A percentile compares a stretch with the other conserved stretches of the same genome.
These are phyloP conservation scores for Lymantria dispar DNA, from an alignment of 2,888 invertebrate genomes.

Conservation along the genomic window DNA sequence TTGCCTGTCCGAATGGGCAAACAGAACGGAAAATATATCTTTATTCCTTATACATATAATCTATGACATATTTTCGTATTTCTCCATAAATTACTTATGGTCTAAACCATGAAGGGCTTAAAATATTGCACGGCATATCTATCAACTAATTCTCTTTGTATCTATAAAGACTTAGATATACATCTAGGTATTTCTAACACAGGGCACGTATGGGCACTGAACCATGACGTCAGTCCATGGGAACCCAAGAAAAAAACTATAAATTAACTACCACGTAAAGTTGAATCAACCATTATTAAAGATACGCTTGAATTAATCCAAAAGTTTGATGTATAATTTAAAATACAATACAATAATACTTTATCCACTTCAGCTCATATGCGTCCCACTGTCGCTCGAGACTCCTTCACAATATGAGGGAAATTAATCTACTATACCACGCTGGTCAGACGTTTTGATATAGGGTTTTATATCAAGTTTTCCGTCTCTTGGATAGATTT, in stretches of 20 bases:
- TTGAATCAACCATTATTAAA: constrained; percentile 58
- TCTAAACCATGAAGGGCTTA: not conserved
- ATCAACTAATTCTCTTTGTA: not conserved
- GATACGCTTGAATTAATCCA: constrained; percentile 20
- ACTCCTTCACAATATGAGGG: too few species aligned
- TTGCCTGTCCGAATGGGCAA: too few species aligned
- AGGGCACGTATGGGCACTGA: constrained; percentile 28
- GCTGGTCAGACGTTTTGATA: too few species aligned
- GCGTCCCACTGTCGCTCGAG: too few species aligned
- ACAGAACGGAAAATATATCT: too few species aligned
- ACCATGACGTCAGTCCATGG: constrained; percentile 32
- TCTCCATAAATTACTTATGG: not conserved
- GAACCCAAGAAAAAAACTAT: constrained; percentile 28
- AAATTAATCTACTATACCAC: too few species aligned
- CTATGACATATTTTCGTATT: too few species aligned
- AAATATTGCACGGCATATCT: not conserved
- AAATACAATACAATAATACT: too few species aligned
- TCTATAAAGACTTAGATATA: constrained; percentile 6
- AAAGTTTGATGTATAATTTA: constrained; percentile 5
- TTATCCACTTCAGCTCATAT: too few species aligned
- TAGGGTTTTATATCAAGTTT: too few species aligned
- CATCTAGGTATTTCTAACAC: constrained; percentile 25
- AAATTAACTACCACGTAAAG: constrained; percentile 48
- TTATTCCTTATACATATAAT: too few species aligned
- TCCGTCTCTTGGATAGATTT: too few species aligned